Evolutionary conservation across 2,888 invertebrate genomes (phyloP).

Genomic region (Netelia inedita): DNA sequence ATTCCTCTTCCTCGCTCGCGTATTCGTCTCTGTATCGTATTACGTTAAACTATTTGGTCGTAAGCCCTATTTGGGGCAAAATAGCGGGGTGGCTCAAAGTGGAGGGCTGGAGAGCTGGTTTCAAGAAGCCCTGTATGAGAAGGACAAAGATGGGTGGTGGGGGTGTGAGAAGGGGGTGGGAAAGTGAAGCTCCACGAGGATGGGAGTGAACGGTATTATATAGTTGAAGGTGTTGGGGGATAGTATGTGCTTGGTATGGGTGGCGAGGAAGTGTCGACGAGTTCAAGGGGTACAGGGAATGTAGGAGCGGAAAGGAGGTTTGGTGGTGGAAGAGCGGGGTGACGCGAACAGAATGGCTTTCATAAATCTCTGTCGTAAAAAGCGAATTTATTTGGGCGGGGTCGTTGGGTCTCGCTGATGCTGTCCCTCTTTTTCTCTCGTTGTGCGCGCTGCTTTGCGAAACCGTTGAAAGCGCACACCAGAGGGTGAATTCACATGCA

Average conservation of each 20-base stretch:
- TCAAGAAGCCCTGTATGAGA: conserved; percentile 15
- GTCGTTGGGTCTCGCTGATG: conserved; percentile 64
- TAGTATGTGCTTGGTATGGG: conserved; percentile 40
- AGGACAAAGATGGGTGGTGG: conserved; percentile 69
- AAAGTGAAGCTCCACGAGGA: conserved; percentile 47
- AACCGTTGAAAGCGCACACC: conserved; percentile 54
- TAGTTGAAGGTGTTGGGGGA: conserved; percentile 22
- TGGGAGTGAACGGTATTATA: conserved; percentile 38
- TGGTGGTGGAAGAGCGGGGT: conserved; percentile 58
- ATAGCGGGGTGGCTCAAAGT: not conserved
- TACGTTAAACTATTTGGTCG: not conserved
- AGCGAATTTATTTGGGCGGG: conserved; percentile 83
- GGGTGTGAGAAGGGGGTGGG: conserved; percentile 70
- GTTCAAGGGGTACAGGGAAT: conserved; percentile 50
- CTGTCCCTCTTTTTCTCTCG: conserved; percentile 46
- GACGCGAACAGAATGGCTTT: conserved; percentile 80
- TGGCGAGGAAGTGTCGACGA: conserved; percentile 55
- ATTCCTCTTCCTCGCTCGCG: conserved; percentile 2
- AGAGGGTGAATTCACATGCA: conserved; percentile 53
- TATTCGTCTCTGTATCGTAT: conserved; percentile 40
- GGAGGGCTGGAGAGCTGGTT: too few relatives aligned
- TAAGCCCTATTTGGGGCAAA: not conserved
- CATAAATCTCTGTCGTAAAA: conserved; percentile 85
- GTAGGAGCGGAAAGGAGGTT: conserved; percentile 43
- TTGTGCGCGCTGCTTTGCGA: conserved; percentile 32